Conservation (phyloP, 2,113 vertebrate species). For the Tonatia bakeri region DNA sequence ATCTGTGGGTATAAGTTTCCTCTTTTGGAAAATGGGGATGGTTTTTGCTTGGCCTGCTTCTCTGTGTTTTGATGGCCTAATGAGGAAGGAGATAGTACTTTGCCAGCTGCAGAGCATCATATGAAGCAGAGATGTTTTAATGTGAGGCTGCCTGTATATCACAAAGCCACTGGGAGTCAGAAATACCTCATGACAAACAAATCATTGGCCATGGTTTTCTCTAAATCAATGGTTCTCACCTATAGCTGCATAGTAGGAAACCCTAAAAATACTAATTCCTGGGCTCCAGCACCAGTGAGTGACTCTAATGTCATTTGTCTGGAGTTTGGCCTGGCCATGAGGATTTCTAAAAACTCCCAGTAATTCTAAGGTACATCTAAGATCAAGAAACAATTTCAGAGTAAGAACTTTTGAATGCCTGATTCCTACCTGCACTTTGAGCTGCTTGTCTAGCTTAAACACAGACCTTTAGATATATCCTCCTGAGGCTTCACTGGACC, state of each 20-base stretch:
- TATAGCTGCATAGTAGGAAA: background rate
- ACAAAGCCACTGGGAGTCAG: background rate
- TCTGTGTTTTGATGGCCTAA: background rate
- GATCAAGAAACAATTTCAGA: background rate
- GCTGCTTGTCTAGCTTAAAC: background rate
- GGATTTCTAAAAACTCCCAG: background rate
- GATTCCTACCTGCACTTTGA: background rate
- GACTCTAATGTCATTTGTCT: background rate
- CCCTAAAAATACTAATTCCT: background rate
- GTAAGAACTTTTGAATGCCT: background rate
- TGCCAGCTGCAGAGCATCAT: background rate
- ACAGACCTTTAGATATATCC: background rate
- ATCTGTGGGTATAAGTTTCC: background rate
- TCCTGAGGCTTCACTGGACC: background rate
- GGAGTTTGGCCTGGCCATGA: background rate
- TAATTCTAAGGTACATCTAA: background rate
- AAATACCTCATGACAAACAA: background rate
- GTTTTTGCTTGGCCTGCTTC: background rate
- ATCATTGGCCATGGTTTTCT: background rate
- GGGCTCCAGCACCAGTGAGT: background rate
- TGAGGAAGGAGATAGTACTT: background rate
- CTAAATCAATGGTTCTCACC: background rate
- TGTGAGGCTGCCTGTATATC: background rate
- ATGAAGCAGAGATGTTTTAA: background rate
- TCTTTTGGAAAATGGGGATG: background rate